A percentile compares a stretch with the other conserved stretches of the same genome.
These are phyloP conservation scores for Toxostoma redivivum DNA, from an alignment of 2,113 vertebrate genomes.

Conservation along the genomic window DNA sequence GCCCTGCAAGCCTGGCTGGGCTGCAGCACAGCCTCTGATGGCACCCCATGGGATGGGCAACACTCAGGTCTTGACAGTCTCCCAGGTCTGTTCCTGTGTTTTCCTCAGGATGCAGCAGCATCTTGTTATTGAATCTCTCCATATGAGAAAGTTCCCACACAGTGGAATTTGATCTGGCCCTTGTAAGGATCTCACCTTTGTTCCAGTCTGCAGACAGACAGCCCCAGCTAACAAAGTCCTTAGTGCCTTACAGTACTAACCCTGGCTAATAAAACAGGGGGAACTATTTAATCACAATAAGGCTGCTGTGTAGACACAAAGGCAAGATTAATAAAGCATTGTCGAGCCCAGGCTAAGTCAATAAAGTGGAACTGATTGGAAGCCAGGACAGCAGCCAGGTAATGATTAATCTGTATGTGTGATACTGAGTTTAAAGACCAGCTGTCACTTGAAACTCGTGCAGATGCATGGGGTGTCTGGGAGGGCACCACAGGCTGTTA, in stretches of 20 bases:
- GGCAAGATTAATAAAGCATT: not conserved
- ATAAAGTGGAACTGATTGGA: not conserved
- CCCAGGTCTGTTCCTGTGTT: accelerated
- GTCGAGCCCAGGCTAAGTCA: not conserved
- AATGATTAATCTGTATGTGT: not conserved
- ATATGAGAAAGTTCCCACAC: not conserved
- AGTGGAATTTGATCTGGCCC: not conserved
- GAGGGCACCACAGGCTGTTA: not conserved
- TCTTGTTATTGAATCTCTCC: not conserved
- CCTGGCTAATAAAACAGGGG: not conserved
- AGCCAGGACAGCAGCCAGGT: not conserved
- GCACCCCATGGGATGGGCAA: accelerated
- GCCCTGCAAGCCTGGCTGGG: not conserved
- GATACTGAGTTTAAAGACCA: not conserved
- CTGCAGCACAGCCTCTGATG: not conserved
- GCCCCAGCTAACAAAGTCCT: not conserved
- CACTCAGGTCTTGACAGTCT: not conserved
- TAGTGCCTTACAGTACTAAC: not conserved
- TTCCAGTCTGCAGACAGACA: not conserved
- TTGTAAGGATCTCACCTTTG: not conserved
- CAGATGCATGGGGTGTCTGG: not conserved
- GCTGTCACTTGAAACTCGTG: not conserved
- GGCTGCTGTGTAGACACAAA: not conserved
- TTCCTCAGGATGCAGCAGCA: accelerated
- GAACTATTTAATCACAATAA: not conserved